Base-by-base conservation (phyloP, 2,888 invertebrate genomes). In the Nymphalis c-album region DNA sequence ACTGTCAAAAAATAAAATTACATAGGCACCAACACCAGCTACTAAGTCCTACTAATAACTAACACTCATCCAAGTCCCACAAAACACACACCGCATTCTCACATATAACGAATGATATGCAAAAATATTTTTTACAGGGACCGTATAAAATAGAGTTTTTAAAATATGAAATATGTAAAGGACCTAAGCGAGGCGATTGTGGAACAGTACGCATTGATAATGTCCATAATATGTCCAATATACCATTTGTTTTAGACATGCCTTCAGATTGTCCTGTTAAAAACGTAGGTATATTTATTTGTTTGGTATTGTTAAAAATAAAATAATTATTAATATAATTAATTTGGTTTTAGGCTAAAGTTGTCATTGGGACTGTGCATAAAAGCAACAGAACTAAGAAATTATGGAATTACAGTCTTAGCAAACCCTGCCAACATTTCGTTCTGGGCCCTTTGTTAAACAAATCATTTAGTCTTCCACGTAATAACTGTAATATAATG, bases 341-440 rank as follows among this genome's bases (percentile, higher is more conserved):
- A 22, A 17, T 51, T 60, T 55, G 51, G 68, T 70, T 72, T 60
- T 82, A 91, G 90, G 86, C 84, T 2, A 87, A 84, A 82, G 71
- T 90, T 59, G 77, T 80, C 17, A 77, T 85, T 7, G 82, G 82
- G 63, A 76, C 81, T 10, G 73, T 78, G 45, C 80, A 82, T 70
- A 80, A 73, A 58, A 84, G 80, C 69, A 85, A 84, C 63, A 85
- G 83, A 64, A 82, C 80, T 63, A 87, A 84, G 72, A 86, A 82
- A 72, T 74, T 90, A 55, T 87, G 81, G 80, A 88, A 87, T 74
- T 86, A 90, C 73, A 75, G 81, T 31, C 53, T 87, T 61, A 84
- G 83, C 63, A 85, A 84, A 53, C 91, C 90, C 0, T 91, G 90
- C 71, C 85, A 90, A 75, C 90, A 91, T 77, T 91, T 90, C 72